Percentiles rank a stretch among this genome's conserved stretches.
phyloP scores from a whole-genome alignment of 2,888 invertebrate genomes.

The Eurois occulta region DNA sequence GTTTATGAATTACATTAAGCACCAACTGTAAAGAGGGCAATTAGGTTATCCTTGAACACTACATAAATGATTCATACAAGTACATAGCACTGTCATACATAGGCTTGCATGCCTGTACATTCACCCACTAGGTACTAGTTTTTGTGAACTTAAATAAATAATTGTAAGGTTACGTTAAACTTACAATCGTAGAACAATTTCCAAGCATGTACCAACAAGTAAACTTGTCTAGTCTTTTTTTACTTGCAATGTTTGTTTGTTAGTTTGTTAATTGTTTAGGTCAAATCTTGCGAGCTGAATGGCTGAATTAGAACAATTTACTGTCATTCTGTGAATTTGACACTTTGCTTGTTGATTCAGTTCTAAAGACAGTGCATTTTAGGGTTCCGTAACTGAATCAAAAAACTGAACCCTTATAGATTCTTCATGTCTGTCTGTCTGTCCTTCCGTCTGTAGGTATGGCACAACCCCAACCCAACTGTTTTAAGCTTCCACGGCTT shows the following conservation, averaged over 20 bases:
- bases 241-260: neutral
- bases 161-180: neutral
- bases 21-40: constrained; percentile 77
- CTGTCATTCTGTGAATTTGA: neutral
- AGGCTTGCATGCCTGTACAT: constrained; percentile 18
- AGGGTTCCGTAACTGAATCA: too few relatives aligned
- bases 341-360: neutral
- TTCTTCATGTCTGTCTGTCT: too few relatives aligned
- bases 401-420: too few relatives aligned
- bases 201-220: neutral
- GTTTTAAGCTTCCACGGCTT: too few relatives aligned
- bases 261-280: neutral
- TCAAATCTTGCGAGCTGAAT: neutral
- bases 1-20: constrained; percentile 78
- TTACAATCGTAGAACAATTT: neutral
- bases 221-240: neutral
- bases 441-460: too few relatives aligned
- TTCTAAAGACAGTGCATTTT: neutral
- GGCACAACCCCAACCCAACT: too few relatives aligned
- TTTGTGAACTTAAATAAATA: constrained; percentile 24
- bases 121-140: constrained; percentile 38
- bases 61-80: constrained; percentile 70
- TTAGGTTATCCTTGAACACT: constrained; percentile 84
- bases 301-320: neutral
- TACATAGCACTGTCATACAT: constrained; percentile 36